Evolutionary conservation across 2,797 vertebrate species (phyloP).

Genomic region (Antennarius maculatus): DNA sequence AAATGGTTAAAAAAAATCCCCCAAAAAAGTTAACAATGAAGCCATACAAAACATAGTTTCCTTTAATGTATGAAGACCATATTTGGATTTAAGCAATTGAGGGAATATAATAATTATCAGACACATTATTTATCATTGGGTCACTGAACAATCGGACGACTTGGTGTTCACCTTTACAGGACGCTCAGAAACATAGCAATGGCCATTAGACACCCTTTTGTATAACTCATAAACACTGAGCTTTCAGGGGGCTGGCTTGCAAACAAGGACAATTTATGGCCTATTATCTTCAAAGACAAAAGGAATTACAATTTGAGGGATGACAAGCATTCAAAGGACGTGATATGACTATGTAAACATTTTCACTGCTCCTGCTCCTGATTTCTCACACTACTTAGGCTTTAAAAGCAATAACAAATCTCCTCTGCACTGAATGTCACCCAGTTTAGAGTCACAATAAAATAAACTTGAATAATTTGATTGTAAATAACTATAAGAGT

Average conservation of each 20-base stretch:
- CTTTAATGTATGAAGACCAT: slow-evolving; percentile 21
- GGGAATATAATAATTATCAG: slow-evolving; percentile 77
- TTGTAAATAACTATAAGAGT: slow-evolving; percentile 56
- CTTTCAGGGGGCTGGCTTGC: slow-evolving; percentile 77
- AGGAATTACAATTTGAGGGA: slow-evolving; percentile 80
- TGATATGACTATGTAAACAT: slow-evolving; percentile 80
- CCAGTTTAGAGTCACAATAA: slow-evolving; percentile 49
- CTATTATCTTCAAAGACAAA: slow-evolving; percentile 84
- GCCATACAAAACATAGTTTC: slow-evolving; percentile 24
- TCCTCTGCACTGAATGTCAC: slow-evolving; percentile 48
- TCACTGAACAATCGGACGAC: slow-evolving; percentile 59
- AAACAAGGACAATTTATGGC: slow-evolving; percentile 85
- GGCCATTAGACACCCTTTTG: slow-evolving; percentile 70
- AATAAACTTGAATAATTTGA: slow-evolving; percentile 60
- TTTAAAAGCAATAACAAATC: slow-evolving; percentile 70
- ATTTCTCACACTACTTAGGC: slow-evolving; percentile 57
- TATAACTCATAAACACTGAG: slow-evolving; percentile 78
- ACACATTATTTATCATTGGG: slow-evolving; percentile 73
- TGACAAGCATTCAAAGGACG: slow-evolving; percentile 78
- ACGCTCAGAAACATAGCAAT: slow-evolving; percentile 54
- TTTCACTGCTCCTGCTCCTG: slow-evolving; percentile 44
- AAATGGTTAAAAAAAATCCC: too few relatives aligned
- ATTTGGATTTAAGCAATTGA: slow-evolving; percentile 61
- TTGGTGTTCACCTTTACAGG: slow-evolving; percentile 79
- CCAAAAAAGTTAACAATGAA: slow-evolving; percentile 27